Conservation (phyloP, 2,113 vertebrate genomes). For the Cyanoliseus patagonus region DNA sequence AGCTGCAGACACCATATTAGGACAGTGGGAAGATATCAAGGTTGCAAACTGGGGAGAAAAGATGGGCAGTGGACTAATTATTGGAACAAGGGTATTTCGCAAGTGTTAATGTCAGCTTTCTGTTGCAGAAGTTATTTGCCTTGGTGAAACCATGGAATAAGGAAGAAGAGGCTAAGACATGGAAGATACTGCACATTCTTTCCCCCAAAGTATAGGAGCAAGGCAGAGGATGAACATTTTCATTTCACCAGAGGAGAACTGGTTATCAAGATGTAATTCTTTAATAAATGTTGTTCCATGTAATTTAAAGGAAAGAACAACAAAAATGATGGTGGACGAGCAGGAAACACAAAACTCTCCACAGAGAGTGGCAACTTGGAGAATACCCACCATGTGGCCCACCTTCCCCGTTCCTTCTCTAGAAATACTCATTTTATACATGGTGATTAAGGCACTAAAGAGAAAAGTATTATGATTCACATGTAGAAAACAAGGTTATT, state of each 20-base stretch:
- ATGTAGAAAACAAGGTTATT: constrained; percentile 69
- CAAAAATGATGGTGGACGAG: neutral
- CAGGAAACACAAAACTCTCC: neutral
- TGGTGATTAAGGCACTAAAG: constrained; percentile 29
- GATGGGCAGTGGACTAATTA: neutral
- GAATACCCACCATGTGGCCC: neutral
- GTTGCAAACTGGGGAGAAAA: neutral
- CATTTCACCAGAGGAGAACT: neutral
- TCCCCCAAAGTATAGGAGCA: neutral
- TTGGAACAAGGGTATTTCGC: neutral
- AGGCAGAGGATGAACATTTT: neutral
- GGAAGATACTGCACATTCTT: neutral
- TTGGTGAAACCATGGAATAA: neutral
- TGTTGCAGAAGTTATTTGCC: neutral
- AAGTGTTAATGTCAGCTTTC: neutral
- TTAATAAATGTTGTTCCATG: neutral
- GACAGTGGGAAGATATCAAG: neutral
- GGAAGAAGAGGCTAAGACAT: neutral
- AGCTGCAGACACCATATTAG: neutral
- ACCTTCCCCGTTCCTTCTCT: neutral
- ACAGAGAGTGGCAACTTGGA: neutral
- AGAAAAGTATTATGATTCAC: constrained; percentile 60
- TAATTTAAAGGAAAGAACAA: constrained; percentile 15
- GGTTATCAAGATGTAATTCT: constrained; percentile 2
- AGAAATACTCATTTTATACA: constrained; percentile 7